Evolutionary conservation across 2,113 vertebrate genomes (phyloP).

Genomic region (Centrocercus urophasianus): DNA sequence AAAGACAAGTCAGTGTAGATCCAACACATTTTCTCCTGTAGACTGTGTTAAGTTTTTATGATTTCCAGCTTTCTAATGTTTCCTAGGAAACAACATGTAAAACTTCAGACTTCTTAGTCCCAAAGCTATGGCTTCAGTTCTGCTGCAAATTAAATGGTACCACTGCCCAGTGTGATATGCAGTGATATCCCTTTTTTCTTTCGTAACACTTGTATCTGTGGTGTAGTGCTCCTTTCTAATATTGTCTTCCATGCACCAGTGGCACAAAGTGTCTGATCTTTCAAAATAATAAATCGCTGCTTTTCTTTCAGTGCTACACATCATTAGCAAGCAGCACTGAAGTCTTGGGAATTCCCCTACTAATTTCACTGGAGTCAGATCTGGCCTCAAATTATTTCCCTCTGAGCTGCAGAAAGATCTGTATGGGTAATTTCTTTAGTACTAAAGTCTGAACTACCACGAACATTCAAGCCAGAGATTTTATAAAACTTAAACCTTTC

Average conservation of each 20-base stretch:
- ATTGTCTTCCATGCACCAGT: not conserved
- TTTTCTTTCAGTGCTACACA: not conserved
- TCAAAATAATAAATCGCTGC: not conserved
- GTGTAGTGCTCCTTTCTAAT: not conserved
- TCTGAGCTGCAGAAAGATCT: not conserved
- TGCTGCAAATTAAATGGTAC: not conserved
- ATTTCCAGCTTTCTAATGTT: not conserved
- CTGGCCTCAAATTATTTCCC: not conserved
- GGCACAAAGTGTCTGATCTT: not conserved
- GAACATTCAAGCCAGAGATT: not conserved
- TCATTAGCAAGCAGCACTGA: not conserved
- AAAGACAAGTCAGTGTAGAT: not conserved
- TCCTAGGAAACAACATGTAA: constrained; percentile 1
- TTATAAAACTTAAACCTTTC: not conserved
- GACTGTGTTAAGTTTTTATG: not conserved
- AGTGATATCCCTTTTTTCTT: not conserved
- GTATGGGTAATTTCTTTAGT: not conserved
- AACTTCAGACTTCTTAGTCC: not conserved
- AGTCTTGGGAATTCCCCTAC: not conserved
- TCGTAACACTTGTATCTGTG: not conserved
- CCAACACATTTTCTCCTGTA: not conserved
- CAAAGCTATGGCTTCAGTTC: not conserved
- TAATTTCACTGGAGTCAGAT: not conserved
- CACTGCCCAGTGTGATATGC: not conserved
- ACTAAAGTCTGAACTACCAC: not conserved